phyloP scores from a whole-genome alignment of 2,797 vertebrate species.

The Hipposideros larvatus region DNA sequence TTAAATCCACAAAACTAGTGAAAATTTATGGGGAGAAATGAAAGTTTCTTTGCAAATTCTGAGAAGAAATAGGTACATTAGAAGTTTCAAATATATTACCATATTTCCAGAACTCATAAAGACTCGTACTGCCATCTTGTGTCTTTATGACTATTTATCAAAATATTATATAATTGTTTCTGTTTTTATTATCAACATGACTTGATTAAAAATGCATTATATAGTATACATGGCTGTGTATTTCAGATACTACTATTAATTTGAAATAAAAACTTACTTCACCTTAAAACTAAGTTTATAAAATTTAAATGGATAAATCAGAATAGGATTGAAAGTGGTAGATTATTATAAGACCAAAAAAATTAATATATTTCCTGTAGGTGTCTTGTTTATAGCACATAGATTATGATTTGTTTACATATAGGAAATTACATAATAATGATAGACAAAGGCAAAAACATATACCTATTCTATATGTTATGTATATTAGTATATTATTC shows the following conservation, averaged over 20 bases:
- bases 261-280: not conserved
- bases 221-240: not conserved
- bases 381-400: not conserved
- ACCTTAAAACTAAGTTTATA: not conserved
- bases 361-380: not conserved
- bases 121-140: slow-evolving; percentile 78
- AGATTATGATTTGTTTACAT: not conserved
- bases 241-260: not conserved
- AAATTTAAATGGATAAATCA: not conserved
- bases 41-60: not conserved
- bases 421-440: not conserved
- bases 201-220: not conserved
- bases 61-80: not conserved
- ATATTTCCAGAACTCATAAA: slow-evolving; percentile 39
- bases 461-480: not conserved
- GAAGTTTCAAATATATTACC: not conserved
- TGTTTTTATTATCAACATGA: not conserved
- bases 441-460: not conserved
- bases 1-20: not conserved
- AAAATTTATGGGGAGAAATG: not conserved
- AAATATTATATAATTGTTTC: not conserved
- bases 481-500: not conserved
- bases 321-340: not conserved
- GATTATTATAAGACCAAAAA: slow-evolving; percentile 4
- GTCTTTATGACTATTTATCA: slow-evolving; percentile 62